These are phyloP conservation scores for Laothoe populi DNA, from an alignment of 2,888 invertebrate species.

Conservation along the genomic window DNA sequence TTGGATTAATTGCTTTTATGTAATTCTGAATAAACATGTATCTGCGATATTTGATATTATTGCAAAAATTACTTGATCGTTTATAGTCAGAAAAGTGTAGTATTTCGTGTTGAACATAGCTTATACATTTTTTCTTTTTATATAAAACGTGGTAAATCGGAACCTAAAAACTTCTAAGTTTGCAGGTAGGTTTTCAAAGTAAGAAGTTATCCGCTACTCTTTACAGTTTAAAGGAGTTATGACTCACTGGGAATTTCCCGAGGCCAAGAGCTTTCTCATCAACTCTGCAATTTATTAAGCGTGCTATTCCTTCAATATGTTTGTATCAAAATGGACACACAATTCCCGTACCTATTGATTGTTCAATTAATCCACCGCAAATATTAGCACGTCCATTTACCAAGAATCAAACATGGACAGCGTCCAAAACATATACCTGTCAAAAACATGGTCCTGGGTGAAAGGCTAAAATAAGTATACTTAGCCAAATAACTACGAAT, in stretches of 20 bases:
- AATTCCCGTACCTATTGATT: conserved; percentile 6
- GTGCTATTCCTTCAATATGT: conserved; percentile 4
- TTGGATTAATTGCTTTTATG: background rate
- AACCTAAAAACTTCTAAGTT: no score
- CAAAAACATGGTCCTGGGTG: background rate
- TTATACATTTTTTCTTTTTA: background rate
- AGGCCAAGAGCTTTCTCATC: no score
- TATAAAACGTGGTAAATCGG: no score
- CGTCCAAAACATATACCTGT: background rate
- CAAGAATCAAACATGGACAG: background rate
- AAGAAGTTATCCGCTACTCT: no score
- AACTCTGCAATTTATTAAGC: background rate
- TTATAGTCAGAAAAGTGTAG: no score
- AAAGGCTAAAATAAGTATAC: background rate
- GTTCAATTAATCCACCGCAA: conserved; percentile 19
- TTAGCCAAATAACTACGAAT: background rate
- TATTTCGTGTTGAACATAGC: no score
- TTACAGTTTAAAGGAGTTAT: no score
- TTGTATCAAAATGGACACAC: conserved; percentile 4
- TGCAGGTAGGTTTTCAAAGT: no score
- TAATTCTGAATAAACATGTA: background rate
- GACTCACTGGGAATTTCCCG: no score
- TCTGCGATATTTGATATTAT: background rate
- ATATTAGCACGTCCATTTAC: conserved; percentile 5
- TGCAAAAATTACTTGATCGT: no score